These are phyloP conservation scores for Malacosoma neustria DNA, from an alignment of 2,888 invertebrate species.

Conservation along the genomic window DNA sequence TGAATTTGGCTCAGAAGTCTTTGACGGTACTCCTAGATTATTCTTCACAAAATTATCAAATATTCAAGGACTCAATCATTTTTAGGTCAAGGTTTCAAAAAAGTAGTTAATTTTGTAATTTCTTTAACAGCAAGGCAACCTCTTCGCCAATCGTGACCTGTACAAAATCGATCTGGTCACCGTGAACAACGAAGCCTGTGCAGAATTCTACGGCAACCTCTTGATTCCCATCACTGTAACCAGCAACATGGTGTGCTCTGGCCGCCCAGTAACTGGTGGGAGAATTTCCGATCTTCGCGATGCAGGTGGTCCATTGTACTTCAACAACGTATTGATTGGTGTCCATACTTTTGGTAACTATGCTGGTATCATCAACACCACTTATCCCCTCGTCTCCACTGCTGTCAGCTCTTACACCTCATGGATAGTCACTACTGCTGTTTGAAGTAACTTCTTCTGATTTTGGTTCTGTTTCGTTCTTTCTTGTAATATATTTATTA, in stretches of 20 bases:
- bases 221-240: conserved; percentile 14
- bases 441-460: too few species aligned
- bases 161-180: conserved; percentile 10
- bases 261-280: conserved; percentile 21
- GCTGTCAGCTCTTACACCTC: conserved; percentile 33
- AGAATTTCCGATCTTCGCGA: conserved; percentile 25
- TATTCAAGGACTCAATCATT: too few species aligned
- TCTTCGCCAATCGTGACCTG: conserved; percentile 5
- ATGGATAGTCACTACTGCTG: conserved; percentile 28
- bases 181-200: conserved; percentile 9
- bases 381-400: conserved; percentile 58
- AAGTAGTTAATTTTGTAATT: too few species aligned
- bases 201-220: too few species aligned
- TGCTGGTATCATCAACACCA: conserved; percentile 47
- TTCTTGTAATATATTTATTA: too few species aligned
- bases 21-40: too few species aligned
- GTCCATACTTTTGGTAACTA: conserved; percentile 59
- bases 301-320: conserved; percentile 53
- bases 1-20: too few species aligned
- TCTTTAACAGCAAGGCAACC: conserved; percentile 11
- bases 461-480: too few species aligned
- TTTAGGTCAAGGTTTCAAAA: too few species aligned
- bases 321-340: conserved; percentile 41
- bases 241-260: conserved; percentile 35
- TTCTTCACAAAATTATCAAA: too few species aligned